Percentiles rank a stretch among this genome's conserved stretches.
phyloP scores from a whole-genome alignment of 2,113 vertebrate species.

The Burhinus oedicnemus region DNA sequence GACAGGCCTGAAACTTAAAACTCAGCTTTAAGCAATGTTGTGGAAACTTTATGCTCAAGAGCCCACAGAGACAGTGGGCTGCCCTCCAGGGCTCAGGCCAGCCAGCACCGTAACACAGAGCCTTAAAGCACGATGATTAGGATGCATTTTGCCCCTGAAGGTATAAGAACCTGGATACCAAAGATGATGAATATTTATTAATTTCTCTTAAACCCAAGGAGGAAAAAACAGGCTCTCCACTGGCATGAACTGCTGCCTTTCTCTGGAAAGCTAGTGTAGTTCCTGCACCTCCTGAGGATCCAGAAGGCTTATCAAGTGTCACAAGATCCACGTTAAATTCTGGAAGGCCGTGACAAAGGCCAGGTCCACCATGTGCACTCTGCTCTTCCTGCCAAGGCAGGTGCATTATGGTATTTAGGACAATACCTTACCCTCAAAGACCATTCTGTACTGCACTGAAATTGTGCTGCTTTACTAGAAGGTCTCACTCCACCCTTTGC shows the following conservation, averaged over 20 bases:
- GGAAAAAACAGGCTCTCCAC: not conserved
- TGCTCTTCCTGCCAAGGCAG: not conserved
- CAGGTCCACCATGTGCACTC: not conserved
- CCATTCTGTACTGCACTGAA: not conserved
- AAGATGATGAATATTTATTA: not conserved
- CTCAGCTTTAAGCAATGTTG: not conserved
- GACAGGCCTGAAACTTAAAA: not conserved
- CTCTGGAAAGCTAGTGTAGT: not conserved
- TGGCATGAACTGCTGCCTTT: not conserved
- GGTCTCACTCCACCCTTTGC: conserved; percentile 16
- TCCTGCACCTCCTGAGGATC: not conserved
- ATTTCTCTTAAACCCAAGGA: not conserved
- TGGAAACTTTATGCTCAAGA: not conserved
- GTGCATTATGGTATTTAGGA: not conserved
- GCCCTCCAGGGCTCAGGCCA: not conserved
- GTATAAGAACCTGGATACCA: not conserved
- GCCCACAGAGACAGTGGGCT: not conserved
- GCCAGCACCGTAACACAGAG: not conserved
- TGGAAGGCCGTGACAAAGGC: not conserved
- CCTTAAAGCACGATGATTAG: not conserved
- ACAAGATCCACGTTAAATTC: not conserved
- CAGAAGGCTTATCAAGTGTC: not conserved
- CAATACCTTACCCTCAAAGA: not conserved
- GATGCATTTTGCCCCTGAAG: not conserved
- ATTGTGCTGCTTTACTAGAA: conserved; percentile 10